A percentile compares a stretch with the other conserved stretches of the same genome.
Conservation (phyloP, 2,797 vertebrate genomes). For the Psittacula derbiana region DNA sequence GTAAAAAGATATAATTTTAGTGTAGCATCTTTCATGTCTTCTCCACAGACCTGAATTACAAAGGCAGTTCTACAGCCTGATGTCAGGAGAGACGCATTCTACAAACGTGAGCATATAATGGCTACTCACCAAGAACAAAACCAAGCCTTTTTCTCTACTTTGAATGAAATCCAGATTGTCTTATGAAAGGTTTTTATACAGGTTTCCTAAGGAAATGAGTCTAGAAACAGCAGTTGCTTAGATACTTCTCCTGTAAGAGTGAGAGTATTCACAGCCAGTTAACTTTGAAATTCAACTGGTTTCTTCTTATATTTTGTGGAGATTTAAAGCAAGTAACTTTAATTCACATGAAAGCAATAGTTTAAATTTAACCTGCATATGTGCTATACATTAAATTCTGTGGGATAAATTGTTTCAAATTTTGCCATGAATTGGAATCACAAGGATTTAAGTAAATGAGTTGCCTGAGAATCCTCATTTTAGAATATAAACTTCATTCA, state of each 20-base stretch:
- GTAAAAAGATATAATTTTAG: neutral
- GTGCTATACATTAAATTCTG: neutral
- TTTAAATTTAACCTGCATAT: neutral
- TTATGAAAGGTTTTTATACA: neutral
- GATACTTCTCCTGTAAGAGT: neutral
- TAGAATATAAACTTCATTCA: neutral
- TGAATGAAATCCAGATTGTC: neutral
- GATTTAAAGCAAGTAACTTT: neutral
- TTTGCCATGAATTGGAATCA: neutral
- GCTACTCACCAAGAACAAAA: neutral
- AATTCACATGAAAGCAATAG: neutral
- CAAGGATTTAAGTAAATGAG: neutral
- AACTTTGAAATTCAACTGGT: neutral
- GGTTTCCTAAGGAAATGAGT: neutral
- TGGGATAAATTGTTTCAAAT: neutral
- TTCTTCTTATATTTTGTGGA: neutral
- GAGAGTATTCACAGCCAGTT: neutral
- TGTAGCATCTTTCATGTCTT: neutral
- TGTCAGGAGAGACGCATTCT: neutral
- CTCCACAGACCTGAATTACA: neutral
- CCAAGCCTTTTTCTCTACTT: neutral
- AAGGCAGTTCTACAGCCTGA: neutral
- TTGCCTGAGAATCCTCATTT: neutral
- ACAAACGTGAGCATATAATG: neutral
- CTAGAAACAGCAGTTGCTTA: neutral